Percentiles rank a stretch among this genome's conserved stretches.
Evolutionary conservation across 2,888 invertebrate species (phyloP).

Genomic region (Ischnura elegans): DNA sequence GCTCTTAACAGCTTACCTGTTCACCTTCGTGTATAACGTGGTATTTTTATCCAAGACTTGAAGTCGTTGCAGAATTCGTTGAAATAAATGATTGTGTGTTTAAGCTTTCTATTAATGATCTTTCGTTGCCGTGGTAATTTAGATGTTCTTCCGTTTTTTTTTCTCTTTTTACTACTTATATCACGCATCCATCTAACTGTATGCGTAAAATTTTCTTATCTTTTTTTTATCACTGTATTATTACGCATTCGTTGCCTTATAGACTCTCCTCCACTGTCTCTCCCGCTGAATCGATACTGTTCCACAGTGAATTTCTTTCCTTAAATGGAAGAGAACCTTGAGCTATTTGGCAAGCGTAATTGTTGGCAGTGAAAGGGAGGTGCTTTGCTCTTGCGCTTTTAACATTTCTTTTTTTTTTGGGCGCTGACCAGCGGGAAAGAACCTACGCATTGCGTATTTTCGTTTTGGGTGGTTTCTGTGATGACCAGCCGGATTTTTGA

Average conservation of each 20-base stretch:
- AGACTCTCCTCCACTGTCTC: not conserved
- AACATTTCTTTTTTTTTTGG: not conserved
- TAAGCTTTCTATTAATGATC: no score
- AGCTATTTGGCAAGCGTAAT: not conserved
- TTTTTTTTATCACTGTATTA: not conserved
- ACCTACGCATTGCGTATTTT: not conserved
- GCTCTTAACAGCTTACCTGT: no score
- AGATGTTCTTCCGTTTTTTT: not conserved
- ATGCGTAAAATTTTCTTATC: not conserved
- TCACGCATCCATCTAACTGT: not conserved
- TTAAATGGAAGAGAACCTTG: conserved; percentile 31
- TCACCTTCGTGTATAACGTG: no score
- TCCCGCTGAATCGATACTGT: not conserved
- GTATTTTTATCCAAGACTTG: no score
- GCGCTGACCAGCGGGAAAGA: not conserved
- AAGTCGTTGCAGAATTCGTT: no score
- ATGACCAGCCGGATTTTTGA: not conserved
- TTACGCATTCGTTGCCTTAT: not conserved
- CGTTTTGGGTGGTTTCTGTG: not conserved
- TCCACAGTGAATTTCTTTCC: conserved; percentile 16
- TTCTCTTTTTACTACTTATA: not conserved
- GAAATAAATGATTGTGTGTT: no score
- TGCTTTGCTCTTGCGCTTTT: not conserved
- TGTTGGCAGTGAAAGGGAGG: conserved; percentile 27
- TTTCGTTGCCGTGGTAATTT: no score